Base-by-base conservation (phyloP, 2,113 vertebrate species). In the Axis porcinus region DNA sequence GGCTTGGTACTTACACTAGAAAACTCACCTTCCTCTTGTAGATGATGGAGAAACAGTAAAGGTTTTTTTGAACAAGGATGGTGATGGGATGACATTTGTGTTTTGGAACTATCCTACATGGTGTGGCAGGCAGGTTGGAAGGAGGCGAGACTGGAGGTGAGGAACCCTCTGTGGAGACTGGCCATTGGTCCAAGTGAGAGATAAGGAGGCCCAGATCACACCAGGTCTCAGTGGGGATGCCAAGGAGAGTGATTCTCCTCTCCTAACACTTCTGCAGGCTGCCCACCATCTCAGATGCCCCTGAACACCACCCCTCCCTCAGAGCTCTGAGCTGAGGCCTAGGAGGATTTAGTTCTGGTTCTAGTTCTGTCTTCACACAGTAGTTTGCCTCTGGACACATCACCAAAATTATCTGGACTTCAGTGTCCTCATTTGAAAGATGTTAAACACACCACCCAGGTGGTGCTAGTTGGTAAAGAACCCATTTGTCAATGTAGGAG, bases 401-500 rank as follows among this genome's bases (percentile, higher is more conserved):
- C 60, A 67, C 19, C 6, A 17, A n/a, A 92, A 54, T 10, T 70
- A 23, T 55, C 50, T 74, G 81, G 62, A 74, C 21, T 16, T 47
- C 36, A 27, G 1, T 27, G 60, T 30, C 81, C 45, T 74, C 50
- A 33, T n/a, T 84, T 57, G 47, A 21, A 70, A 70, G 43, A 19
- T n/a, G 36, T 43, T 5, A 33, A 55, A 70, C 60, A 84, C 1
- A 17, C 13, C 45, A 70, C n/a, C n/a, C 67, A 40, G 10, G n/a
- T 70, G n/a, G 67, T 70, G n/a, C 9, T 3, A 3, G n/a, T 23
- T 23, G 19, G 17, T 70, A 6, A 70, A 70, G 67, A 40, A 13
- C 19, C 10, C 2, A 0, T 12, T 70, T 70, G n/a, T 12, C 67
- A 12, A 0, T 70, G 19, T 70, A 70, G n/a, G 10, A 70, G n/a